phyloP scores from a whole-genome alignment of 2,888 invertebrate genomes.

The Osmoderma eremita region DNA sequence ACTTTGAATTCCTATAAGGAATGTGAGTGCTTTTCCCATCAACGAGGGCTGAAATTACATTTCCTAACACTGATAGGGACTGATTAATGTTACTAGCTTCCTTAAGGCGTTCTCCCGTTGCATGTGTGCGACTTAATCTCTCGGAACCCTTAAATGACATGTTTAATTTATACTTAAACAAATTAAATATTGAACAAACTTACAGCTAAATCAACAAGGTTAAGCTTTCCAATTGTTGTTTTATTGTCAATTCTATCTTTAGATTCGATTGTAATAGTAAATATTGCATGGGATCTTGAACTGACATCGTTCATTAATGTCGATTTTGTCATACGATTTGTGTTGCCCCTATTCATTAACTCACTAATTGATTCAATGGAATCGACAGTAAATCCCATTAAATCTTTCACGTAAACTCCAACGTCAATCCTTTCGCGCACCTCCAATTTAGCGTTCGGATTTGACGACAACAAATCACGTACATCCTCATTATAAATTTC shows the following conservation, averaged over 20 bases:
- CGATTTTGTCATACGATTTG: conserved; percentile 89
- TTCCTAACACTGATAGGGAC: conserved; percentile 95
- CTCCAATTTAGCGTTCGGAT: conserved; percentile 86
- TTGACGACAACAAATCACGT: conserved; percentile 87
- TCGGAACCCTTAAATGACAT: conserved; percentile 83
- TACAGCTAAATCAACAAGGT: conserved; percentile 96
- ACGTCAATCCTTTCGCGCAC: conserved; percentile 96
- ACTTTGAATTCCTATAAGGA: conserved; percentile 97
- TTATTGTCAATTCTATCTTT: conserved; percentile 87
- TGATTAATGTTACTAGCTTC: conserved; percentile 99
- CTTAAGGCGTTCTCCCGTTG: conserved; percentile 89
- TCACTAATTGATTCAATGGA: conserved; percentile 62
- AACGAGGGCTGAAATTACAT: conserved; percentile 97
- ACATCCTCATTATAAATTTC: conserved; percentile 99
- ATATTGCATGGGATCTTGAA: conserved; percentile 97
- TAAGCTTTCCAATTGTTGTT: conserved; percentile 94
- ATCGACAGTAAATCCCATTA: conserved; percentile 97
- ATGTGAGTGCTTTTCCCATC: conserved; percentile 98
- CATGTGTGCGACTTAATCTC: conserved; percentile 95
- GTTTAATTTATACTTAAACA: conserved; percentile 21
- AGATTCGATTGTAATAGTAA: conserved; percentile 97
- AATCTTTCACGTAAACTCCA: conserved; percentile 97
- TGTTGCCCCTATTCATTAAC: conserved; percentile 87
- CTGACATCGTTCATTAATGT: conserved; percentile 98
- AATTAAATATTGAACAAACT: conserved; percentile 57